A percentile compares a stretch with the other conserved stretches of the same genome.
These are phyloP conservation scores for Zele albiditarsus DNA, from an alignment of 2,888 invertebrate genomes.

Conservation along the genomic window DNA sequence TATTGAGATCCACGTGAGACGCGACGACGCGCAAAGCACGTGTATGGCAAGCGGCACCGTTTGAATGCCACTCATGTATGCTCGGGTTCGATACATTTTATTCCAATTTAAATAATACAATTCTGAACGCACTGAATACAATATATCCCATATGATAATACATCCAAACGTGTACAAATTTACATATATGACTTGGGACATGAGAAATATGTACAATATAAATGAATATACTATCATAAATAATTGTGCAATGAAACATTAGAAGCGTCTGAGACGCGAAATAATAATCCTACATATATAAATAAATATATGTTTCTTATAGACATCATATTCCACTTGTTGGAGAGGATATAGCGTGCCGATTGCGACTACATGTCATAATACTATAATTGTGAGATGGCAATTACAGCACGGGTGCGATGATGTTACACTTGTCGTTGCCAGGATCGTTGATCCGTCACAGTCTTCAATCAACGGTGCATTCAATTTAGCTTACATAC, in stretches of 20 bases:
- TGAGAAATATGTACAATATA: too few relatives aligned
- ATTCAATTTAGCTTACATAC: constrained; percentile 13
- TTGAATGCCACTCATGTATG: constrained; percentile 33
- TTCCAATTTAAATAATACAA: constrained; percentile 39
- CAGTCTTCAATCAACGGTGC: constrained; percentile 14
- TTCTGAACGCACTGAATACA: constrained; percentile 17
- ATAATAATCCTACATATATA: too few relatives aligned
- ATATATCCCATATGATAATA: constrained; percentile 21
- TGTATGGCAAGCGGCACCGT: constrained; percentile 27
- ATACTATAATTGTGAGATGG: constrained; percentile 15
- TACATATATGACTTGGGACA: too few relatives aligned
- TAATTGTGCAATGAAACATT: too few relatives aligned
- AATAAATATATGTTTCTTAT: background rate
- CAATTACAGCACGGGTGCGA: constrained; percentile 7
- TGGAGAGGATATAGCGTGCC: background rate
- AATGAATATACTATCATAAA: too few relatives aligned
- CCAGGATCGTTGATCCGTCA: background rate
- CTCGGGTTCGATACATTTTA: constrained; percentile 33
- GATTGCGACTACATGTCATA: constrained; percentile 16
- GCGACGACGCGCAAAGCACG: constrained; percentile 18
- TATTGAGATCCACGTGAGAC: constrained; percentile 26
- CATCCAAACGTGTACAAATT: background rate
- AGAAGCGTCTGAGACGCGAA: too few relatives aligned
- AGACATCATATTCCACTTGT: background rate
- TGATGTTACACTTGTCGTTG: constrained; percentile 26